These are phyloP conservation scores for Lynx canadensis DNA, from an alignment of 2,113 vertebrate species.

Conservation along the genomic window DNA sequence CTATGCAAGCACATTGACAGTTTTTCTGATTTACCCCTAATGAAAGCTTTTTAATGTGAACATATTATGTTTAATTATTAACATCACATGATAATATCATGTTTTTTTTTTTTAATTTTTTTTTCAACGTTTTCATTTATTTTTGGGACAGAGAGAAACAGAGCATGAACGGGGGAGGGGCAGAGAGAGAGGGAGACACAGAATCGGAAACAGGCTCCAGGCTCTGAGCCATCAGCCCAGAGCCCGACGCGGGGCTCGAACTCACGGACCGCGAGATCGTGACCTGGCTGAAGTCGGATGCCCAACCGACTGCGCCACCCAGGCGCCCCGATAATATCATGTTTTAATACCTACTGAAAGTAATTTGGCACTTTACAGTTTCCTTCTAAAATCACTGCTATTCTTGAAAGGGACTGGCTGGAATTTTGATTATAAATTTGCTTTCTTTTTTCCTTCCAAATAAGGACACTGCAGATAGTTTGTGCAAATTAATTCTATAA, in stretches of 20 bases:
- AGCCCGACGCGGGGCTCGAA: no score
- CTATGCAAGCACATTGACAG: neutral
- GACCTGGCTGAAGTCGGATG: no score
- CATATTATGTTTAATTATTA: constrained; percentile 54
- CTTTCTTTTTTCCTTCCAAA: constrained; percentile 49
- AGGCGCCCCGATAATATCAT: neutral
- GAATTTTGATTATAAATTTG: constrained; percentile 64
- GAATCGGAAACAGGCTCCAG: no score
- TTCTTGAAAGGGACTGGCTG: constrained; percentile 51
- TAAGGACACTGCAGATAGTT: neutral
- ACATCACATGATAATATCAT: constrained; percentile 45
- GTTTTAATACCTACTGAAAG: constrained; percentile 61
- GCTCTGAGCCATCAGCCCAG: no score
- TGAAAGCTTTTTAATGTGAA: constrained; percentile 53
- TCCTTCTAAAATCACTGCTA: constrained; percentile 54
- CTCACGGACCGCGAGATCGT: no score
- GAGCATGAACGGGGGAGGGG: no score
- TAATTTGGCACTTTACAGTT: constrained; percentile 50
- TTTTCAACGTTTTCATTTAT: no score
- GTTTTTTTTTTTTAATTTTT: neutral
- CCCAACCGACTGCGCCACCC: no score
- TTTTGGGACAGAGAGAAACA: no score
- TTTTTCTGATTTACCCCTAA: constrained; percentile 49
- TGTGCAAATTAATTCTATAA: constrained; percentile 21
- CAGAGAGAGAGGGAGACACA: no score